Evolutionary conservation across 2,888 invertebrate species (phyloP).

Genomic region (Rhagonycha fulva): DNA sequence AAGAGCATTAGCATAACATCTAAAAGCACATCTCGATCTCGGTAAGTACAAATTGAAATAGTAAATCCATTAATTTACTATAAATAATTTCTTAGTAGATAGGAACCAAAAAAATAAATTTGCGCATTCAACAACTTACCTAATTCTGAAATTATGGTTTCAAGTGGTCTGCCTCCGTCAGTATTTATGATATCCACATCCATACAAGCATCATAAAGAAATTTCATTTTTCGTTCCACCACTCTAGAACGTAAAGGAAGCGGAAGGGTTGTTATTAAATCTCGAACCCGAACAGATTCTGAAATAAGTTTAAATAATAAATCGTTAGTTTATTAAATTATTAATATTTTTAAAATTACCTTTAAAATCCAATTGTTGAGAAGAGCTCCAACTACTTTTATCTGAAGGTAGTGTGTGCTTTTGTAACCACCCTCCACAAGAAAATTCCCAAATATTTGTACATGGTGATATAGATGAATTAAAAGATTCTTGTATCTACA

Average conservation of each 20-base stretch:
- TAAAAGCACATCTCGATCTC: too few species aligned
- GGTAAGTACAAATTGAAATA: too few species aligned
- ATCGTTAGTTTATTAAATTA: neutral
- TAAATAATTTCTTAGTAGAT: neutral
- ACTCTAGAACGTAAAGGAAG: constrained; percentile 53
- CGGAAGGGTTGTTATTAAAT: constrained; percentile 57
- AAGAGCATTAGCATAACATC: too few species aligned
- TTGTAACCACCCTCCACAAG: constrained; percentile 60
- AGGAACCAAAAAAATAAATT: neutral
- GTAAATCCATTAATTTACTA: neutral
- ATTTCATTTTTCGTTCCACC: constrained; percentile 62
- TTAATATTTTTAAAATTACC: constrained; percentile 41
- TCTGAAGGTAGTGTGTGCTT: constrained; percentile 54
- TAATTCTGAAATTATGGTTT: constrained; percentile 54
- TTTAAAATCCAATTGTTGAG: constrained; percentile 50
- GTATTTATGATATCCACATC: constrained; percentile 57
- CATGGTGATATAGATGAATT: constrained; percentile 57
- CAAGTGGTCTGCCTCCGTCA: constrained; percentile 54
- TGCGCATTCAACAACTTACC: constrained; percentile 50
- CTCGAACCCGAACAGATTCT: constrained; percentile 56
- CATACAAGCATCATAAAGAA: constrained; percentile 63
- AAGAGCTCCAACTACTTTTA: constrained; percentile 55
- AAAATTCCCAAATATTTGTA: constrained; percentile 56
- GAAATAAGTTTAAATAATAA: neutral
- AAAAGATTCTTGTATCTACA: constrained; percentile 56